Base-by-base conservation (phyloP, 2,888 invertebrate species). In the Tachina lurida region DNA sequence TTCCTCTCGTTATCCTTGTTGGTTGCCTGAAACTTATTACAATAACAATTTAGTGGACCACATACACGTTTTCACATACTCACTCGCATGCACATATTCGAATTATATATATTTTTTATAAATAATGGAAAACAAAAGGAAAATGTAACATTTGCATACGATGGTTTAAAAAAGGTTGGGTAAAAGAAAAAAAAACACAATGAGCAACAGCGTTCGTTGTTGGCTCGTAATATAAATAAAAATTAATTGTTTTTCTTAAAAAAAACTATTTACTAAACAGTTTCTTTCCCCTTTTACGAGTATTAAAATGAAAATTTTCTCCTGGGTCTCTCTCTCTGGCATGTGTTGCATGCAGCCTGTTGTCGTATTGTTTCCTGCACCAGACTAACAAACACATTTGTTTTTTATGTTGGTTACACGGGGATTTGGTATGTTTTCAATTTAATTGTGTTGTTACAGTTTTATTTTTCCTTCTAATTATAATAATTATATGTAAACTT, bases 101-200 rank as follows among this genome's bases (percentile, higher is more conserved):
- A 9, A 19, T 31, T 31, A 15, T 67, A 41, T 19, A 41, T 45
- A 15, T 1, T 17, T 1, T 10, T 19, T 10, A 5, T 17, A 9
- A 73, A 74, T 19, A 75, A 15, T 1, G 12, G n/a, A 65, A 79
- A 67, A 60, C 68, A 65, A 77, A 73, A 22, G 58, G 13, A 83
- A 82, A 80, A 39, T 86, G 67, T 83, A 71, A 79, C 79, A 86
- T 86, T 86, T 86, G 86, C 83, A 83, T 86, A 83, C 41, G 67
- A 77, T 49, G 54, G 58, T 47, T 56, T 31, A 52, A 10, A 47
- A 65, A 70, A 63, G 67, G 78, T 68, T 65, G 58, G 60, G 49
- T 5, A 73, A 56, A 19, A 39, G n/a, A n/a, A n/a, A 49, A 65
- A 70, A 67, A 68, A 39, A 47, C 76, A 73, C 82, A 71, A 76